Base-by-base conservation (phyloP, 2,797 vertebrate genomes). In the Diceros bicornis region DNA sequence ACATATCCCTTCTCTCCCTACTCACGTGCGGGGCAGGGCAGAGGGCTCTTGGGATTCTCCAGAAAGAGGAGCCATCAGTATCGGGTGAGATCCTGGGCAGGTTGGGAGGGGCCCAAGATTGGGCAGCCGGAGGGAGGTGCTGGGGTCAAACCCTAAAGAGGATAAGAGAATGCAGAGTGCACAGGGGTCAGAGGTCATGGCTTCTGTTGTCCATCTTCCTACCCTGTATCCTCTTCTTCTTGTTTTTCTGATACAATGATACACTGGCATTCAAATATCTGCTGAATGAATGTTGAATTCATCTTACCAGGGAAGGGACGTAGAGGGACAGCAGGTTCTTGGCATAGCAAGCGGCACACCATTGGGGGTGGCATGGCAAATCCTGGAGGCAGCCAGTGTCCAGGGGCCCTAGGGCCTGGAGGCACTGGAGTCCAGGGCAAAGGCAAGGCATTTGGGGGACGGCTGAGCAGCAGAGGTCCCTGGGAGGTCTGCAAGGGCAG, bases 371-470 rank as follows among this genome's bases (percentile, higher is more conserved):
- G 96, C 96, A 98, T 55, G 21, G 97, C 84, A 72, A 97, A 79
- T n/a, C 98, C 91, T 34, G 98, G 97, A 66, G 97, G 85, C 79
- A 98, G 93, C 98, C 98, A 98, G 82, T 93, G 96, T 77, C 97
- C 96, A 68, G 96, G 85, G 57, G 79, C 79, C 97, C 97, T 97
- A 84, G 77, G 61, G 66, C 78, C 71, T 2, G 97, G 72, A 94
- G 85, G 96, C 59, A 92, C 2, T 3, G 97, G 97, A 81, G 97
- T 93, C 98, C 98, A 98, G 34, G 98, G 95, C 78, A 97, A 90
- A 93, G 88, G 97, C 71, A 96, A 95, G 34, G 82, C 57, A 89
- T 97, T 97, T 17, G 96, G 92, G 57, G 97, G 90, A 27, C 16
- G 79, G 52, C 96, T 97, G 37, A 98, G 97, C n/a, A 97, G 75